Evolutionary conservation across 2,888 invertebrate species (phyloP).

Genomic region (Amiota communis): DNA sequence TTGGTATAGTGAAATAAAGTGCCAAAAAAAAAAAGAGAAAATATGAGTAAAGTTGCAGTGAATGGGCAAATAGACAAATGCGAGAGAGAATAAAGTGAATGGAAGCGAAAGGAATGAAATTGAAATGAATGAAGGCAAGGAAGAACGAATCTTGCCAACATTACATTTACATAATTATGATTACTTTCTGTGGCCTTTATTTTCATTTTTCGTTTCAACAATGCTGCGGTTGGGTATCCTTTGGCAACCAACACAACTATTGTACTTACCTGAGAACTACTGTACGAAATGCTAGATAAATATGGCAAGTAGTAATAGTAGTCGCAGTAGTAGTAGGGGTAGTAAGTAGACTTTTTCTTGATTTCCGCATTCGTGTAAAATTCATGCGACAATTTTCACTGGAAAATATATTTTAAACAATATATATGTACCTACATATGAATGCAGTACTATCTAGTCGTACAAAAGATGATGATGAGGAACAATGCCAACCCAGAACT

Average conservation of each 20-base stretch:
- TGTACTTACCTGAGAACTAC: too few species aligned
- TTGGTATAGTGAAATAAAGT: not conserved
- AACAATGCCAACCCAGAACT: not conserved
- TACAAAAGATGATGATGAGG: not conserved
- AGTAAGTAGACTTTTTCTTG: slow-evolving; percentile 13
- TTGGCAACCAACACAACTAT: not conserved
- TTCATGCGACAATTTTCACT: slow-evolving; percentile 18
- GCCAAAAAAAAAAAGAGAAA: not conserved
- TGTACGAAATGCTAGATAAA: not conserved
- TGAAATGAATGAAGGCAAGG: not conserved
- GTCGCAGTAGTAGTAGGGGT: not conserved
- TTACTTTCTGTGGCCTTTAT: slow-evolving; percentile 34
- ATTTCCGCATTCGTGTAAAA: slow-evolving; percentile 21
- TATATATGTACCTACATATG: too few species aligned
- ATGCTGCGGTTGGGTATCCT: not conserved
- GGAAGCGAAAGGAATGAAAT: too few species aligned
- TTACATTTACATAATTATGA: slow-evolving; percentile 64
- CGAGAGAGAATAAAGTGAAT: too few species aligned
- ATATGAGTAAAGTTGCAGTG: not conserved
- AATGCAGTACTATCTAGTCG: too few species aligned
- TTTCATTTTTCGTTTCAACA: not conserved
- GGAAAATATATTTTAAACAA: not conserved
- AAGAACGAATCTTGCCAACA: slow-evolving; percentile 59
- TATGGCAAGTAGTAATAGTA: not conserved
- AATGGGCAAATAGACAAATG: too few species aligned